Conservation (phyloP, 2,797 vertebrate species). For the Pelodytes ibericus region DNA sequence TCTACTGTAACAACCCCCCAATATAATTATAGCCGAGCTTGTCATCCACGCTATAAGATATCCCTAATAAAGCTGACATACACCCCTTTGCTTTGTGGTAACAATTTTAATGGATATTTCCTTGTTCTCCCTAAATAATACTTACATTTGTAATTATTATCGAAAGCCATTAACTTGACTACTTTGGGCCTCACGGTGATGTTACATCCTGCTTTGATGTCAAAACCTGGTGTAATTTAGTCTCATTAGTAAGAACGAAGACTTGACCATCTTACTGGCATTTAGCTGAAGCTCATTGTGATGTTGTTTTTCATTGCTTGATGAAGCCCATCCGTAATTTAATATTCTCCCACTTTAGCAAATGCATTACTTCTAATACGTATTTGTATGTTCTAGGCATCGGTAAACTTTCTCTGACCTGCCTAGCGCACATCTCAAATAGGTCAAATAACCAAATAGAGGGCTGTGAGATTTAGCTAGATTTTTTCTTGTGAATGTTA, state of each 20-base stretch:
- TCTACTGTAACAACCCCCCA: too few species aligned
- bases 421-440: neutral
- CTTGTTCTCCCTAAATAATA: neutral
- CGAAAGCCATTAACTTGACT: neutral
- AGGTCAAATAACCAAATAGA: neutral
- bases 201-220: neutral
- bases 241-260: neutral
- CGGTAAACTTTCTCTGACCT: conserved; percentile 1
- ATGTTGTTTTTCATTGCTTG: neutral
- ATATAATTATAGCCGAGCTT: too few species aligned
- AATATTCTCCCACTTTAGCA: neutral
- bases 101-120: neutral
- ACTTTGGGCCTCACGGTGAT: neutral
- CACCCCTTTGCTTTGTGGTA: neutral
- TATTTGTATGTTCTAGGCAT: neutral
- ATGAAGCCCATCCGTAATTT: neutral
- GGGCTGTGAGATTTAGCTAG: neutral
- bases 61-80: neutral
- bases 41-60: too few species aligned
- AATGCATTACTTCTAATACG: neutral
- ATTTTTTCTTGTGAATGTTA: neutral
- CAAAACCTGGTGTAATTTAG: neutral
- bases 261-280: neutral
- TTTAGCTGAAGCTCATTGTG: neutral
- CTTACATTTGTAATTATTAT: neutral